Conservation (phyloP, 2,113 vertebrate species). For the Tinamus guttatus region DNA sequence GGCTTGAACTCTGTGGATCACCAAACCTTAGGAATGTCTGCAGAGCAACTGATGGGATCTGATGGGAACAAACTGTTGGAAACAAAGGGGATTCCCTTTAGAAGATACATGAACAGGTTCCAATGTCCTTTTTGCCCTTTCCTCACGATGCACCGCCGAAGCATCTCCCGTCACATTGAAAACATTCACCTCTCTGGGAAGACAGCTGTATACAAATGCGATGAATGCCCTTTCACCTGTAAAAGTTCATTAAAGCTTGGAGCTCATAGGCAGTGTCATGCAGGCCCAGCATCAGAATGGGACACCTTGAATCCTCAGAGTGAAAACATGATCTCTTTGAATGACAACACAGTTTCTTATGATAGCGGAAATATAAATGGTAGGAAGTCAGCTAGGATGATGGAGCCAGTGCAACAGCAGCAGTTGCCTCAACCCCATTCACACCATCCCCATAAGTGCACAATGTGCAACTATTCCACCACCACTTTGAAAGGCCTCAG, state of each 20-base stretch:
- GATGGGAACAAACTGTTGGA: conserved; percentile 95
- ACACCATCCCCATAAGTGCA: conserved; percentile 91
- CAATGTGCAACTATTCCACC: conserved; percentile 95
- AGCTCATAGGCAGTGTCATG: conserved; percentile 93
- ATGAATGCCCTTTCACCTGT: conserved; percentile 95
- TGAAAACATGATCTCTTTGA: conserved; percentile 83
- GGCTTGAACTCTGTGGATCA: conserved; percentile 88
- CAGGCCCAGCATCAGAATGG: conserved; percentile 85
- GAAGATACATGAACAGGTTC: conserved; percentile 95
- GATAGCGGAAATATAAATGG: conserved; percentile 90
- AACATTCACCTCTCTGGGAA: conserved; percentile 97
- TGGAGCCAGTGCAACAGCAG: conserved; percentile 76
- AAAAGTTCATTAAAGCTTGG: conserved; percentile 93
- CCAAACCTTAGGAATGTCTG: conserved; percentile 85
- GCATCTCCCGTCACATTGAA: conserved; percentile 97
- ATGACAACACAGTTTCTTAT: conserved; percentile 80
- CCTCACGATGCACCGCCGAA: conserved; percentile 94
- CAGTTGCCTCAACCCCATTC: conserved; percentile 77
- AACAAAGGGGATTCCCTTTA: conserved; percentile 95
- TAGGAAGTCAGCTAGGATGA: conserved; percentile 83
- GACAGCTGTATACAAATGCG: conserved; percentile 95
- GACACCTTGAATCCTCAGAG: conserved; percentile 89
- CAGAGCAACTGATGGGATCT: conserved; percentile 93
- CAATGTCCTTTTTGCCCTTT: conserved; percentile 98
- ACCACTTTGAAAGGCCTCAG: conserved; percentile 95